Base-by-base conservation (phyloP, 2,888 invertebrate genomes). In the Meloe dianella region DNA sequence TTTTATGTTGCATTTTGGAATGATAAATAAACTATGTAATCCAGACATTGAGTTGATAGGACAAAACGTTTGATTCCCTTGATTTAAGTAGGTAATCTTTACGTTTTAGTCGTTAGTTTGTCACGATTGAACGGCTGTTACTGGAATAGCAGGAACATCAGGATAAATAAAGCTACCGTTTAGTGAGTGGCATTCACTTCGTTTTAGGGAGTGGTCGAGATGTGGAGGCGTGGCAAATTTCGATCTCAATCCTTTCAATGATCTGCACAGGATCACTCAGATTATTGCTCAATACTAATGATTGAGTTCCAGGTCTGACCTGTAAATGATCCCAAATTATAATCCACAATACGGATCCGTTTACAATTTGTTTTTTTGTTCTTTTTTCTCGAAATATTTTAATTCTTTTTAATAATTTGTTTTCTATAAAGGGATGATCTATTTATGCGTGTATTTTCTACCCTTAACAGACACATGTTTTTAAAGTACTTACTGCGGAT, bases 381-480 rank as follows among this genome's bases (percentile, higher is more conserved):
- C 7, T 57, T 1, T 57, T 20, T 17, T 17, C 10, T n/a, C n/a
- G n/a, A n/a, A n/a, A 30, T 32, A 30, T 14, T 20, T 35, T 32
- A 59, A 32, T 38, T 58, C 10, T 0, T 29, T 58, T 29, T 1
- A 24, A 29, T 22, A 41, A 17, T 35, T 14, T 35, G 14, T 35
- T 35, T 14, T 12, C n/a, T 3, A 17, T 41, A 17, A 17, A 41
- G 17, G 14, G 35, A 27, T 27, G 27, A 27, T 12, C 1, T 35
- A 74, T 77, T 76, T 77, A 77, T 77, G 74, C 71, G 30, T 58
- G 61, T 47, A 60, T 63, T 71, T 75, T 71, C 71, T 71, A 73
- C 72, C 74, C 75, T 72, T 71, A 62, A 71, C 73, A 76, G 75
- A 75, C 76, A 77, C 78, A 78, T 77, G 78, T 77, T 79, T 74